These are phyloP conservation scores for Paratilapia polleni DNA, from an alignment of 2,113 vertebrate genomes.

Conservation along the genomic window DNA sequence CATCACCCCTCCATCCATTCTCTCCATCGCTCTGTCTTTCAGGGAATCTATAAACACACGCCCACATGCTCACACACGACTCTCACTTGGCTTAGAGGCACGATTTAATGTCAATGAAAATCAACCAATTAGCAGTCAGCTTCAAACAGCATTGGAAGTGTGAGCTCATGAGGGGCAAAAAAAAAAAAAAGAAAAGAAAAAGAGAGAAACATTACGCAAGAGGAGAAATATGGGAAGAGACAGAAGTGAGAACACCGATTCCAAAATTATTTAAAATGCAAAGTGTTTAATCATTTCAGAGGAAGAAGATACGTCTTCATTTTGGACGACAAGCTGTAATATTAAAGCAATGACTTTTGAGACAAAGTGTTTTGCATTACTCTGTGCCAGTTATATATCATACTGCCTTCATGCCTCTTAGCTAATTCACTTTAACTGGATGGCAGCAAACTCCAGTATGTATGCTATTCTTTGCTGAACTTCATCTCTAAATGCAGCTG, in stretches of 20 bases:
- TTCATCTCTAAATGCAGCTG: conserved; percentile 31
- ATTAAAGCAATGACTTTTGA: background rate
- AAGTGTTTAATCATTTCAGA: conserved; percentile 16
- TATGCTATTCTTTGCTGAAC: background rate
- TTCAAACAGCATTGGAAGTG: conserved; percentile 36
- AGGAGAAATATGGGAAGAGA: conserved; percentile 9
- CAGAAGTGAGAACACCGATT: background rate
- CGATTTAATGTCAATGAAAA: conserved; percentile 65
- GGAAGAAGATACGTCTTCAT: background rate
- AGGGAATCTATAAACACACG: conserved; percentile 34
- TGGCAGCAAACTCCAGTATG: background rate
- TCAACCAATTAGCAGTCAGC: conserved; percentile 63
- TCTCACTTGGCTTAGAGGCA: conserved; percentile 45
- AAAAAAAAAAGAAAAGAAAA: no score
- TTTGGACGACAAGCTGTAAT: background rate
- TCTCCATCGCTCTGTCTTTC: background rate
- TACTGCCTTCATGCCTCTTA: background rate
- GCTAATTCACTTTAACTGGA: background rate
- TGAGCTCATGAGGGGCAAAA: background rate
- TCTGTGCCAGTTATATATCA: background rate
- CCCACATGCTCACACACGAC: conserved; percentile 8
- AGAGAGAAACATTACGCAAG: background rate
- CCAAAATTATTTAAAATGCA: conserved; percentile 8
- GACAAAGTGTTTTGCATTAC: background rate
- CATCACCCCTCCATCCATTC: background rate